phyloP scores from a whole-genome alignment of 2,888 invertebrate genomes.

The Ichneumon xanthorius region DNA sequence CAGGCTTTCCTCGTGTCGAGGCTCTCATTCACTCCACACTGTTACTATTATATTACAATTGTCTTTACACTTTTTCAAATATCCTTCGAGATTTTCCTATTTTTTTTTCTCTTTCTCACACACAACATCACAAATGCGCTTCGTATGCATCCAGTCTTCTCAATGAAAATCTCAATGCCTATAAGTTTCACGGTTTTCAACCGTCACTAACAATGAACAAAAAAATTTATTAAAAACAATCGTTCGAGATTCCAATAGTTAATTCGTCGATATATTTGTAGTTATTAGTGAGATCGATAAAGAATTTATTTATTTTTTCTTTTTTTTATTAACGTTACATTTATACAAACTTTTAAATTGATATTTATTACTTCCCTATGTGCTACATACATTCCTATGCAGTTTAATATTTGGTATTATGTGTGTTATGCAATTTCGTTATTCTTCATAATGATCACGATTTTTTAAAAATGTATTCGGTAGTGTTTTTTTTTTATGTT shows the following conservation, averaged over 20 bases:
- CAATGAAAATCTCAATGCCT: slow-evolving; percentile 75
- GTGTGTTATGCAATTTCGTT: slow-evolving; percentile 72
- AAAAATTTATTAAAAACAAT: slow-evolving; percentile 51
- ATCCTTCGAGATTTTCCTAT: slow-evolving; percentile 67
- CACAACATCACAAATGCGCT: slow-evolving; percentile 79
- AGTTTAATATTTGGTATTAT: slow-evolving; percentile 83
- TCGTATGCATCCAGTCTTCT: slow-evolving; percentile 76
- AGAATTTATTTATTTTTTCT: slow-evolving; percentile 70
- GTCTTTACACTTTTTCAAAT: slow-evolving; percentile 73
- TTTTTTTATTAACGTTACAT: slow-evolving; percentile 80
- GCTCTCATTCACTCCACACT: slow-evolving; percentile 65
- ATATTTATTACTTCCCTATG: slow-evolving; percentile 77
- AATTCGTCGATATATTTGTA: slow-evolving; percentile 65
- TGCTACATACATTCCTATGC: slow-evolving; percentile 80
- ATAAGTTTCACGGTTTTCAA: slow-evolving; percentile 59
- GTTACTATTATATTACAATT: slow-evolving; percentile 78
- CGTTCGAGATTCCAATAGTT: slow-evolving; percentile 68
- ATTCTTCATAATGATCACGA: slow-evolving; percentile 64
- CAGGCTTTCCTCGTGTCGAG: slow-evolving; percentile 68
- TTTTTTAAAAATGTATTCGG: slow-evolving; percentile 49
- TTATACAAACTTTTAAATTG: slow-evolving; percentile 82
- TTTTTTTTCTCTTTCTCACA: slow-evolving; percentile 60
- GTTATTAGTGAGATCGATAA: slow-evolving; percentile 82
- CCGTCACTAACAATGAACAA: slow-evolving; percentile 50
- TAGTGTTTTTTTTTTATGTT: slow-evolving; percentile 54